These are phyloP conservation scores for Pyrgilauda ruficollis DNA, from an alignment of 2,113 vertebrate species.

Conservation along the genomic window DNA sequence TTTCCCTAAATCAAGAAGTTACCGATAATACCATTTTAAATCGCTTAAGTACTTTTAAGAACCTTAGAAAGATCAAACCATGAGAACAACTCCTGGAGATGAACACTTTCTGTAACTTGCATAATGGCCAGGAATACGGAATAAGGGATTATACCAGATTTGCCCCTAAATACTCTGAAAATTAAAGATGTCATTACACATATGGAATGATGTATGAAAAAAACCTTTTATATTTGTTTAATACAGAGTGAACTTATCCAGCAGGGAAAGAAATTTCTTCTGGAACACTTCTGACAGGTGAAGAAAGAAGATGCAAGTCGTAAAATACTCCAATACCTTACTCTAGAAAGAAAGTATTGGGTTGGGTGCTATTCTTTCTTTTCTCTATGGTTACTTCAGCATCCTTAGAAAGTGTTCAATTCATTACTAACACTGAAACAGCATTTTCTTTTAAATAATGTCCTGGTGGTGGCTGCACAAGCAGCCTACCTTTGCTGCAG, in stretches of 20 bases:
- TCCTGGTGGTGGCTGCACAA: neutral
- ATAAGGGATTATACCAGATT: neutral
- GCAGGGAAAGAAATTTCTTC: neutral
- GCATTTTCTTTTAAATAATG: neutral
- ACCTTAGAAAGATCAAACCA: neutral
- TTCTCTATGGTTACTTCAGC: neutral
- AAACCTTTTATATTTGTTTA: neutral
- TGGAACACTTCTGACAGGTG: neutral
- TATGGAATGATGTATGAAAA: neutral
- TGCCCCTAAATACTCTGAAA: neutral
- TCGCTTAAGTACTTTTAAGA: slow-evolving; percentile 28
- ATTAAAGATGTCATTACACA: neutral
- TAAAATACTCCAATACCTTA: neutral
- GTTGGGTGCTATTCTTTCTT: neutral
- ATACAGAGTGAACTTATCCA: neutral
- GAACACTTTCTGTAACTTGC: neutral
- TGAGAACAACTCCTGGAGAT: neutral
- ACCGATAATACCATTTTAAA: neutral
- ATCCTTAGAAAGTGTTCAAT: neutral
- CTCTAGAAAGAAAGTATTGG: neutral
- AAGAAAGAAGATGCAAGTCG: neutral
- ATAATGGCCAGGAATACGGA: neutral
- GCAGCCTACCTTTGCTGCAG: neutral
- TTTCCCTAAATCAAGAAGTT: neutral
- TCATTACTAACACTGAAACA: neutral